phyloP scores from a whole-genome alignment of 2,888 invertebrate genomes.

The Ornithoptera alexandrae region DNA sequence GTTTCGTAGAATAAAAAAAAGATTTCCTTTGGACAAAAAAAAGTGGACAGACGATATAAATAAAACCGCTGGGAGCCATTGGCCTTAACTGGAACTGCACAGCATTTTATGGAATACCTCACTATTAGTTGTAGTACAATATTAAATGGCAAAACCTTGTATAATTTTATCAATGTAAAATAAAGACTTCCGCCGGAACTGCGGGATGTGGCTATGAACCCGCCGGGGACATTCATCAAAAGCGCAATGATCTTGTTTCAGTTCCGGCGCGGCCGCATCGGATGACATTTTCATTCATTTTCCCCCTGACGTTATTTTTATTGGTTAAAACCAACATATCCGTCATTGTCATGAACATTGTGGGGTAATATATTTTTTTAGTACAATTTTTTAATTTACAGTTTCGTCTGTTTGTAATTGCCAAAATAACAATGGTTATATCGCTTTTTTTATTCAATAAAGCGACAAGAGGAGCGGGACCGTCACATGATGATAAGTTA shows the following conservation, averaged over 20 bases:
- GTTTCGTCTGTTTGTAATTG: not conserved
- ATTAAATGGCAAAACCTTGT: not conserved
- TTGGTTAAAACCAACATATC: slow-evolving; percentile 28
- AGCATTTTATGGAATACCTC: too few species aligned
- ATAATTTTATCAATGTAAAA: not conserved
- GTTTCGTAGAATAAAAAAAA: too few species aligned
- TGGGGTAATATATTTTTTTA: not conserved
- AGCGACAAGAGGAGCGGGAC: too few species aligned
- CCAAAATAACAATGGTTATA: too few species aligned
- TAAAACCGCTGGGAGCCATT: too few species aligned
- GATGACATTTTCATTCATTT: slow-evolving; percentile 53
- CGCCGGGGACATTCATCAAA: slow-evolving; percentile 60
- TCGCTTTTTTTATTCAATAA: too few species aligned
- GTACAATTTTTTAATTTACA: not conserved
- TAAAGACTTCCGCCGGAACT: slow-evolving; percentile 27
- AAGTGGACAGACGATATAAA: too few species aligned
- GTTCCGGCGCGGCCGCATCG: slow-evolving; percentile 53
- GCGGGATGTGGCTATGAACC: slow-evolving; percentile 44
- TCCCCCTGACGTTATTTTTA: slow-evolving; percentile 33
- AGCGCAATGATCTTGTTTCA: slow-evolving; percentile 60
- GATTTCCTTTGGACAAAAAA: too few species aligned
- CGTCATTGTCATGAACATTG: slow-evolving; percentile 21
- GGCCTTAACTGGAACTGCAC: too few species aligned
- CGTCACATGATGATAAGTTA: too few species aligned
- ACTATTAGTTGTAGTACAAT: too few species aligned